A percentile compares a stretch with the other conserved stretches of the same genome.
Evolutionary conservation across 2,888 invertebrate genomes (phyloP).

Genomic region (Drosophila eohydei): DNA sequence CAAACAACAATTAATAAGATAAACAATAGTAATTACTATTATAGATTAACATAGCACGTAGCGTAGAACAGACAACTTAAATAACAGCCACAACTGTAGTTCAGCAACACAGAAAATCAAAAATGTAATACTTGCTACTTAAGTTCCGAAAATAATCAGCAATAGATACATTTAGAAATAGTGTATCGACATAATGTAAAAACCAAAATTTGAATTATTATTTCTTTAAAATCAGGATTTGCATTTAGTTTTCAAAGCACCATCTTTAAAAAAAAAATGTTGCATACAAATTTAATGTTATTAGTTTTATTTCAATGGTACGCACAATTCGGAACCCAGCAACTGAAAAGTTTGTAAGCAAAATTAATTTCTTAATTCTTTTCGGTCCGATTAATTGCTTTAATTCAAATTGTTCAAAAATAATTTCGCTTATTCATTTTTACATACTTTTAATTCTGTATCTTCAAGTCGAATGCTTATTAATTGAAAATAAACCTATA

Average conservation of each 20-base stretch:
- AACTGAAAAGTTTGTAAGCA: background rate
- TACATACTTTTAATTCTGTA: background rate
- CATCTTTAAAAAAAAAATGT: background rate
- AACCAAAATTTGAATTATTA: background rate
- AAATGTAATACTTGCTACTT: conserved; percentile 11
- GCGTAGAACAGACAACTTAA: conserved; percentile 52
- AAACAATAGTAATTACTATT: conserved; percentile 53
- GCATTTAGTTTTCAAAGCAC: background rate
- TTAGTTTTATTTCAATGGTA: too few relatives aligned
- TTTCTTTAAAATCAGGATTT: background rate
- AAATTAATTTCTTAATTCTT: background rate
- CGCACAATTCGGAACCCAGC: background rate
- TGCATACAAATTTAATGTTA: background rate
- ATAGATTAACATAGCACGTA: conserved; percentile 62
- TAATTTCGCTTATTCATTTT: background rate
- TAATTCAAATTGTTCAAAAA: background rate
- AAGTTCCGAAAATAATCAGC: background rate
- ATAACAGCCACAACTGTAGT: conserved; percentile 40
- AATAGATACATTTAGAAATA: background rate
- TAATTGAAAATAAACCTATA: background rate
- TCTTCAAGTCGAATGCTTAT: background rate
- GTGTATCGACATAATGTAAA: background rate
- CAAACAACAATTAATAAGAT: conserved; percentile 62
- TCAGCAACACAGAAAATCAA: conserved; percentile 19
- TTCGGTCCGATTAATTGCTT: background rate